Evolutionary conservation across 2,113 vertebrate species (phyloP).

Genomic region (Beaufortia kweichowensis): DNA sequence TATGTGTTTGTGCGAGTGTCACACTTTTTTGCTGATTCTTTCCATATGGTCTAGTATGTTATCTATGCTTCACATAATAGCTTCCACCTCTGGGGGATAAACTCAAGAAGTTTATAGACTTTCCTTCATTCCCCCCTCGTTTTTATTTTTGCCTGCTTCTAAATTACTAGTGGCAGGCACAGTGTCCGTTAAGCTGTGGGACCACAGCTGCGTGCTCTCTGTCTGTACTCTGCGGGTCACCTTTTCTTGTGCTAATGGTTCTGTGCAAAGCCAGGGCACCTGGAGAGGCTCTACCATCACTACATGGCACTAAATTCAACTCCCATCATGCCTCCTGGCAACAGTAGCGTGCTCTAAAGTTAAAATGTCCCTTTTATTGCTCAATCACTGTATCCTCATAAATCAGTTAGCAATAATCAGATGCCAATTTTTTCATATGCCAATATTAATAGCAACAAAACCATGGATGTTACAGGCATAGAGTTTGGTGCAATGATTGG

Average conservation of each 20-base stretch:
- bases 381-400: not conserved
- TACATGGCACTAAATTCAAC: slow-evolving; percentile 60
- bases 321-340: slow-evolving; percentile 55
- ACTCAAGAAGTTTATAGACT: slow-evolving; percentile 69
- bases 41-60: slow-evolving; percentile 69
- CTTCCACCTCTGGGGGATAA: slow-evolving; percentile 66
- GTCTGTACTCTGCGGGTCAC: slow-evolving; percentile 64
- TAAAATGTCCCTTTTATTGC: not conserved
- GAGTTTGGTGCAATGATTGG: not conserved
- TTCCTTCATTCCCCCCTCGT: slow-evolving; percentile 40
- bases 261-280: slow-evolving; percentile 78
- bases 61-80: slow-evolving; percentile 67
- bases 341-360: slow-evolving; percentile 56
- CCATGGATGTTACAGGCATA: not conserved
- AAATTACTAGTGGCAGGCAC: slow-evolving; percentile 75
- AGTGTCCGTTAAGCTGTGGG: slow-evolving; percentile 66
- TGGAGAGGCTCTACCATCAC: slow-evolving; percentile 66
- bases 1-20: slow-evolving; percentile 56
- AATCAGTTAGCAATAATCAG: not conserved
- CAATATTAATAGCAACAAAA: not conserved
- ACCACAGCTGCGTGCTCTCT: slow-evolving; percentile 72
- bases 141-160: slow-evolving; percentile 17
- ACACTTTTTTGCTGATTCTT: slow-evolving; percentile 58
- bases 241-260: slow-evolving; percentile 80
- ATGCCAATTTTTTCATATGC: not conserved